phyloP scores from a whole-genome alignment of 2,888 invertebrate species.

The Sclerodermus sp. region DNA sequence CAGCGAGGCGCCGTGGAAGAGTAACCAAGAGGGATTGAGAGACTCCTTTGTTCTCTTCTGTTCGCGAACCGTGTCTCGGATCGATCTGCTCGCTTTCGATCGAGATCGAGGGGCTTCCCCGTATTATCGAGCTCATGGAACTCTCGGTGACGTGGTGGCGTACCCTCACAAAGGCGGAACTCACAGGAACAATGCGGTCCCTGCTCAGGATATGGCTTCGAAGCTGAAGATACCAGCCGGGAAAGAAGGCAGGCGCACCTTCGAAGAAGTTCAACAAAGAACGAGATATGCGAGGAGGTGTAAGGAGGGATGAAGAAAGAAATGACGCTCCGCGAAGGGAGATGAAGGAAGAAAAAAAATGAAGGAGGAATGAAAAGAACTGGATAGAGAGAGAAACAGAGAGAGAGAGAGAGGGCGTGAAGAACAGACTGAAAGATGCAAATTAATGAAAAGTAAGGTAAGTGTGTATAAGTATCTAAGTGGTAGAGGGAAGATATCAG shows the following conservation, averaged over 20 bases:
- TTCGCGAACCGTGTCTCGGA: constrained; percentile 30
- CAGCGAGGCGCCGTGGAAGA: background rate
- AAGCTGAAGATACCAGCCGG: constrained; percentile 11
- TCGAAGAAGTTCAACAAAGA: no score
- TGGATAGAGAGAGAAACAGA: constrained; percentile 15
- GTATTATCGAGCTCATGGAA: constrained; percentile 41
- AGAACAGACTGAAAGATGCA: constrained; percentile 15
- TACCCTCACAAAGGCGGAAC: constrained; percentile 46
- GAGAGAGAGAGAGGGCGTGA: no score
- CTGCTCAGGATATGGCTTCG: background rate
- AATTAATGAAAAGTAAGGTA: no score
- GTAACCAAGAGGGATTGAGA: background rate
- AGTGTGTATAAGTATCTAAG: no score
- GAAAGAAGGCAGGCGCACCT: constrained; percentile 14
- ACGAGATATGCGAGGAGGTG: no score
- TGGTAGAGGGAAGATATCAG: no score
- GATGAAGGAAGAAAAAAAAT: no score
- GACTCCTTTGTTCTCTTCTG: constrained; percentile 28
- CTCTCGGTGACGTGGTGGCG: constrained; percentile 43
- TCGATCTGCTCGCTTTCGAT: constrained; percentile 42
- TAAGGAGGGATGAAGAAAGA: no score
- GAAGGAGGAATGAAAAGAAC: no score
- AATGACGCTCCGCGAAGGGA: no score
- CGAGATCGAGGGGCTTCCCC: constrained; percentile 44
- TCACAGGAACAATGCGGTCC: constrained; percentile 42